phyloP scores from a whole-genome alignment of 2,113 vertebrate species.

The Phalacrocorax brasilianus region DNA sequence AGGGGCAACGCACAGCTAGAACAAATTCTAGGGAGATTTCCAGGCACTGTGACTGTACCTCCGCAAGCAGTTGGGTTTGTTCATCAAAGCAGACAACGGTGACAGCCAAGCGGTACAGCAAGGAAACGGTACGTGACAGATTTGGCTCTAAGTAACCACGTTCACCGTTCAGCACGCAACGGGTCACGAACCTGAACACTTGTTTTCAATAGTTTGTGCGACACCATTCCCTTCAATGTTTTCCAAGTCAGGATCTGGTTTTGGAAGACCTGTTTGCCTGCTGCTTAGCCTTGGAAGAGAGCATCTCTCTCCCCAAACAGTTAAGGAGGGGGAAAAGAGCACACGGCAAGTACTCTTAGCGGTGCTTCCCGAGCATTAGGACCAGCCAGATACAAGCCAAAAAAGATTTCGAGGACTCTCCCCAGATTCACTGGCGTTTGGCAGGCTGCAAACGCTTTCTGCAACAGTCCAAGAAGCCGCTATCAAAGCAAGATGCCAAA shows the following conservation, averaged over 20 bases:
- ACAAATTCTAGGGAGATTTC: not conserved
- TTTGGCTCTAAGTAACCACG: not conserved
- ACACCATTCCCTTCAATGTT: not conserved
- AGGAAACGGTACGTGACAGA: not conserved
- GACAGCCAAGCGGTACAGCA: not conserved
- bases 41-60: not conserved
- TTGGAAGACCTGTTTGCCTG: not conserved
- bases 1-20: not conserved
- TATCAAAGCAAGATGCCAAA: not conserved
- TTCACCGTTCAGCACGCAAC: not conserved
- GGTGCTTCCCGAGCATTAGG: not conserved
- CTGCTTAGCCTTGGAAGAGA: not conserved
- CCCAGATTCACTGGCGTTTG: not conserved
- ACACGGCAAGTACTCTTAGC: not conserved
- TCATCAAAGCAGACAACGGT: not conserved
- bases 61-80: not conserved
- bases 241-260: not conserved
- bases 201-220: not conserved
- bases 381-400: not conserved
- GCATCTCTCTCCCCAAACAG: not conserved
- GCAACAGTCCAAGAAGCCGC: not conserved
- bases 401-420: not conserved
- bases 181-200: not conserved
- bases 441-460: not conserved
- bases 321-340: not conserved